Base-by-base conservation (phyloP, 1,140 invertebrate species). In the Monomorium pharaonis region DNA sequence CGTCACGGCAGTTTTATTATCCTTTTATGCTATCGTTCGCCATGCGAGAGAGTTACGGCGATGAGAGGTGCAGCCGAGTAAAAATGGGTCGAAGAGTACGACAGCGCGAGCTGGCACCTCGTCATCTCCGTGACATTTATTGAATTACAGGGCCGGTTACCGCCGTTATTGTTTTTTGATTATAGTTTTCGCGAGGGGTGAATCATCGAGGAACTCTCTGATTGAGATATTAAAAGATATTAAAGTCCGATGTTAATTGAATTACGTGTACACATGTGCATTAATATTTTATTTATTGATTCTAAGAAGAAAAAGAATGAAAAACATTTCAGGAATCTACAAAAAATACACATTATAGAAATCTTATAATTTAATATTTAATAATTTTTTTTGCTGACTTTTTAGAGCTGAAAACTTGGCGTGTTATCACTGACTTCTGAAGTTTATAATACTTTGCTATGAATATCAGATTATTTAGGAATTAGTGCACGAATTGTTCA, bases 1-100 rank as follows among this genome's bases (percentile, higher is more conserved):
- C 81, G 76, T 90, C 88, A 86, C 56, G 88, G 60, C 70, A 86
- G 87, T 90, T 90, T 87, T 83, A 83, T 83, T 83, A 72, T 83
- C 5, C 67, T 72, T 83, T 72, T 58, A 51, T 63, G 63, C 74
- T 58, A 85, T 27, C 37, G 21, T 44, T 49, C 44, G 21, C 44
- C 24, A 47, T 42, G 30, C 44, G 33, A 70, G 70, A 83, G 70
- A 78, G 49, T 63, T 74, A 84, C 62, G 49, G 58, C 51, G 56
- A 33, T 42, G 58, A 30, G 49, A 81, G 33, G 67, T 56, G 85
- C 70, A 63, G 51, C 7, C n/a, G 78, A 84, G 86, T 58, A 86
- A 89, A 89, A 89, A 86, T 90, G 63, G 88, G 77, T 90, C 89
- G 69, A 76, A 74, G 69, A 70, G 37, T 21, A 75, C 30, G 67